These are phyloP conservation scores for Drosophila nr. perissopoda DNA, from an alignment of 2,888 invertebrate genomes.

Conservation along the genomic window DNA sequence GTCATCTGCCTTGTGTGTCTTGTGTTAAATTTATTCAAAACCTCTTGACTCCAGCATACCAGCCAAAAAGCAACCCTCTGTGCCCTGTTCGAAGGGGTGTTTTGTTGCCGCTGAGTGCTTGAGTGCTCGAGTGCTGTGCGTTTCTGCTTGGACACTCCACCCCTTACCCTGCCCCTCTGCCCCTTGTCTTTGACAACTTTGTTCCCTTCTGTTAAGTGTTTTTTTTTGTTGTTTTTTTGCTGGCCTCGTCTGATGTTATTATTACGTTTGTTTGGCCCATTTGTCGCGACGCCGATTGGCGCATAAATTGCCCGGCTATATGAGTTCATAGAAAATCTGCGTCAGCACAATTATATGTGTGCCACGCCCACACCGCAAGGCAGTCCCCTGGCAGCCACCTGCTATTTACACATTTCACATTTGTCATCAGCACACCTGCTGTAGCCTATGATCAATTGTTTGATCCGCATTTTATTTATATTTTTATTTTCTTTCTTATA, in stretches of 20 bases:
- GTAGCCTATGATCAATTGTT: conserved; percentile 32
- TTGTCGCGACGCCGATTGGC: conserved; percentile 66
- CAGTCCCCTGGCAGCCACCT: conserved; percentile 48
- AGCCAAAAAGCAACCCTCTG: conserved; percentile 53
- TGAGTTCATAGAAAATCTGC: conserved; percentile 57
- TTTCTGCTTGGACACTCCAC: background rate
- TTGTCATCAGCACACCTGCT: conserved; percentile 51
- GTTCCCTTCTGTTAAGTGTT: conserved; percentile 64
- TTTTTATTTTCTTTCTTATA: background rate
- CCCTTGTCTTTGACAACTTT: conserved; percentile 27
- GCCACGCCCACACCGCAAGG: conserved; percentile 58
- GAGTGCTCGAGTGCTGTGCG: conserved; percentile 60
- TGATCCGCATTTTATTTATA: conserved; percentile 30
- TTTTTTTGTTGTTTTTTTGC: conserved; percentile 19
- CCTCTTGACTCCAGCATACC: conserved; percentile 78
- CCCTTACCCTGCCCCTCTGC: background rate
- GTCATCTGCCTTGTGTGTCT: conserved; percentile 72
- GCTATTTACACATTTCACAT: conserved; percentile 31
- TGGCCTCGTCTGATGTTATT: conserved; percentile 66
- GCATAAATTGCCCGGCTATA: conserved; percentile 64
- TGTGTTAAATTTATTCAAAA: conserved; percentile 81
- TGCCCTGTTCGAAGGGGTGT: conserved; percentile 64
- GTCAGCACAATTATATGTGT: conserved; percentile 58
- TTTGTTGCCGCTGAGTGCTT: conserved; percentile 15
- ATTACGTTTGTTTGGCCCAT: conserved; percentile 78